Base-by-base conservation (phyloP, 2,888 invertebrate genomes). In the Nysson spinosus region DNA sequence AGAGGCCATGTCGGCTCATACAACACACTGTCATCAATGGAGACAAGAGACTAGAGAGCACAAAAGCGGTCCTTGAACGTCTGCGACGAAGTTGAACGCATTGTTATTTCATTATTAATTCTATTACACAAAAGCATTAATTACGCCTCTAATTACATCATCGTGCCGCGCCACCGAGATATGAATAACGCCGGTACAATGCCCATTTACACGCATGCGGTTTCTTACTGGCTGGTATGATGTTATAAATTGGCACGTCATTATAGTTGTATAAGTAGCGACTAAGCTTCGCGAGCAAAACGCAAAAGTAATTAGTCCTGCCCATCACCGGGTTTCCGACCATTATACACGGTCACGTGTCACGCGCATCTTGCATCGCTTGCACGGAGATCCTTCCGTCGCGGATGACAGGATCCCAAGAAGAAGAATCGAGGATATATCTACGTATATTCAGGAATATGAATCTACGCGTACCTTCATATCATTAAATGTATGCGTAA, bases 261-360 rank as follows among this genome's bases (percentile, higher is more conserved):
- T 50, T 43, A 40, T 28, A 35, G 35, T 50, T 34, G 47, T 42
- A 28, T 39, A 52, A 50, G 61, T 57, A 52, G 63, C 51, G 43
- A 16, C 37, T 28, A 51, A 43, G 56, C 24, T 47, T 52, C n/a
- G 56, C 42, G 20, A 52, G 52, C 46, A 61, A 51, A 64, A 73
- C 72, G 72, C 14, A 58, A 57, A 62, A 58, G 72, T 72, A 73
- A 73, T 73, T 73, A 73, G 73, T 72, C 60, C 60, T 64, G 69
- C 56, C 72, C 69, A 73, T 73, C 73, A 49, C 34, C 51, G 52
- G 32, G 64, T 69, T 72, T 72, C 72, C 69, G 69, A 61, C 58
- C 52, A 61, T 67, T 66, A 65, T 62, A 46, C 46, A 56, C 56
- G 69, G 55, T 58, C 72, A 61, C 69, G 69, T 69, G 66, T 73